Evolutionary conservation across 2,888 invertebrate species (phyloP), one percentile per base, ranked within the genome.

Genomic region (Anarsia innoxiella): DNA sequence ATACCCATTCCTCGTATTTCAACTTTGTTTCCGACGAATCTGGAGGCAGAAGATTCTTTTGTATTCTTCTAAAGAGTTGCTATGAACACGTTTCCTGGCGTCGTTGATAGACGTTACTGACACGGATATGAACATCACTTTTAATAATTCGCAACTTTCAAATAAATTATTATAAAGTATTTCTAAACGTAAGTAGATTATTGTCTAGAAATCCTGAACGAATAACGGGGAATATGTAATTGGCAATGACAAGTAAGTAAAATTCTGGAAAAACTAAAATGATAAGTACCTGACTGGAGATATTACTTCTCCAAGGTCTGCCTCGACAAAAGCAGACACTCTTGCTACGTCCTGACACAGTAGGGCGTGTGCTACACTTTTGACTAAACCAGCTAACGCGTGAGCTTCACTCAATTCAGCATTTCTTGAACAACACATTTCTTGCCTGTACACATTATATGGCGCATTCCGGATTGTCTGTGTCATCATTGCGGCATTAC

Each of bases 1-100:
- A 88, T 76, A 8, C 88, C 88, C 5, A 60, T 63, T 23, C 71
- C 66, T 15, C 75, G 71, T 41, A 88, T 72, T 43, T 80, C 78
- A 42, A 88, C 75, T 1, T 66, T 39, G 49, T 56, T 71, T 8
- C 71, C 76, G 51, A 82, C 63, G 58, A 61, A 84, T 76, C 83
- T 84, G 76, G 44, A 64, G 71, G 59, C 49, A 73, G 59, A 70
- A 67, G 37, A 52, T 29, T 44, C 49, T 28, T 44, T 40, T 66
- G 48, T 57, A 61, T 48, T 49, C 52, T 45, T 55, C 46, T n/a
- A n/a, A n/a, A n/a, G n/a, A n/a, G n/a, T n/a, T n/a, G n/a, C n/a
- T n/a, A n/a, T n/a, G n/a, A n/a, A n/a, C n/a, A n/a, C n/a, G n/a
- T n/a, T n/a, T n/a, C n/a, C n/a, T n/a, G n/a, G n/a, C n/a, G n/a